A percentile compares a stretch with the other conserved stretches of the same genome.
Evolutionary conservation across 1,140 invertebrate species (phyloP).

Genomic region (Achatina immaculata): DNA sequence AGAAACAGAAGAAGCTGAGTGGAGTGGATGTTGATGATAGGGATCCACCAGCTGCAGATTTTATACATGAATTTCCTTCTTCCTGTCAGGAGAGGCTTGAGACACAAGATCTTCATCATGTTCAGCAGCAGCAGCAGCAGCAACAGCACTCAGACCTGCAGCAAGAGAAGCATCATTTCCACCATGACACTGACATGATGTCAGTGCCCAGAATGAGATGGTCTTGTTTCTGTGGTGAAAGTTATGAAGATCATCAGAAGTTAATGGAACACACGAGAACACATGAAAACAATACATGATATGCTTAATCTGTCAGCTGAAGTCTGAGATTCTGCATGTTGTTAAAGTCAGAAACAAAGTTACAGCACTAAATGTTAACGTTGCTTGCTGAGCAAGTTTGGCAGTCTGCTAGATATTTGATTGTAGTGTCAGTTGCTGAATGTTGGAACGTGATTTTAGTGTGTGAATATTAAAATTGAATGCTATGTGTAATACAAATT

Average conservation of each 20-base stretch:
- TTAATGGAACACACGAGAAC: conserved; percentile 31
- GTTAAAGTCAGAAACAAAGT: no score
- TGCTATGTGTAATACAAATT: no score
- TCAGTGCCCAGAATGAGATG: background rate
- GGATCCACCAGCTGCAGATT: background rate
- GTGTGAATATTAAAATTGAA: no score
- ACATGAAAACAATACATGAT: conserved; percentile 27
- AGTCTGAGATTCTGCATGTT: no score
- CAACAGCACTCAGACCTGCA: background rate
- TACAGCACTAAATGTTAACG: no score
- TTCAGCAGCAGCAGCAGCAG: background rate
- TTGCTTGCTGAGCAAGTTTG: no score
- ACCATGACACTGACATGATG: background rate
- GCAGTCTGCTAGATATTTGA: no score
- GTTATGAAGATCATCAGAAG: conserved; percentile 27
- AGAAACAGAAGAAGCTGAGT: conserved; percentile 30
- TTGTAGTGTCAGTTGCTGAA: no score
- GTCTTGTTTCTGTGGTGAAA: conserved; percentile 35
- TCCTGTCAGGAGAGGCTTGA: background rate
- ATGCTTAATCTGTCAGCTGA: background rate
- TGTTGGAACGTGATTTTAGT: no score
- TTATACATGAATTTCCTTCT: conserved; percentile 1
- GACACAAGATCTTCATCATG: background rate
- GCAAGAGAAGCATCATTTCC: background rate
- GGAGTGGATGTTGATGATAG: background rate